These are phyloP conservation scores for Ectobius pallidus DNA, from an alignment of 2,888 invertebrate species.

Conservation along the genomic window DNA sequence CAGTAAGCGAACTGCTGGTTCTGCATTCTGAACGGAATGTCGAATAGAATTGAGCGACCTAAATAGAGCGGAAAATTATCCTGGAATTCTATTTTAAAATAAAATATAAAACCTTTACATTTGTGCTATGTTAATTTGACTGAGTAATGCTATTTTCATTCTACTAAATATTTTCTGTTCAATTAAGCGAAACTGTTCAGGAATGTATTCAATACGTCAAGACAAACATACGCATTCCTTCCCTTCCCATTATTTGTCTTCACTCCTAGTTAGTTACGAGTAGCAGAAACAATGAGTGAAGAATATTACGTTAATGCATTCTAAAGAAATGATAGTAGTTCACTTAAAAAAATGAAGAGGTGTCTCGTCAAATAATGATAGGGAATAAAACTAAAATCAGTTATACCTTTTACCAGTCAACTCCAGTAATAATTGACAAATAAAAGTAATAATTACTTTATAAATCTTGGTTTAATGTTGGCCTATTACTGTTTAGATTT, in stretches of 20 bases:
- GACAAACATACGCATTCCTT: not conserved
- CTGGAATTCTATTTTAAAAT: not conserved
- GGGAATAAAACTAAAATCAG: no score
- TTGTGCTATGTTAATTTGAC: not conserved
- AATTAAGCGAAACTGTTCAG: not conserved
- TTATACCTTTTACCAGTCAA: no score
- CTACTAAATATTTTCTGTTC: not conserved
- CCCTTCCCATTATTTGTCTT: not conserved
- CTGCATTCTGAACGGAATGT: not conserved
- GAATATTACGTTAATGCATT: no score
- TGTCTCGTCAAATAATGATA: no score
- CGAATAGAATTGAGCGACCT: conserved; percentile 1
- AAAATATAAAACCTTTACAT: not conserved
- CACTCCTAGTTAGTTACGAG: not conserved
- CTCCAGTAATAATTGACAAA: no score
- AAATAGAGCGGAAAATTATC: conserved; percentile 19
- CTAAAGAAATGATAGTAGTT: no score
- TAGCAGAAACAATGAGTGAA: no score
- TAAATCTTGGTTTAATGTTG: no score
- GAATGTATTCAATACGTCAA: not conserved
- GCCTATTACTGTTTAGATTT: no score
- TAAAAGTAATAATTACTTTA: no score
- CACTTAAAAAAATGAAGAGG: no score
- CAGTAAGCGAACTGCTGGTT: not conserved
- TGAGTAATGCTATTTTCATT: not conserved